phyloP scores from a whole-genome alignment of 2,113 vertebrate genomes.

The Anser brachyrhynchus region DNA sequence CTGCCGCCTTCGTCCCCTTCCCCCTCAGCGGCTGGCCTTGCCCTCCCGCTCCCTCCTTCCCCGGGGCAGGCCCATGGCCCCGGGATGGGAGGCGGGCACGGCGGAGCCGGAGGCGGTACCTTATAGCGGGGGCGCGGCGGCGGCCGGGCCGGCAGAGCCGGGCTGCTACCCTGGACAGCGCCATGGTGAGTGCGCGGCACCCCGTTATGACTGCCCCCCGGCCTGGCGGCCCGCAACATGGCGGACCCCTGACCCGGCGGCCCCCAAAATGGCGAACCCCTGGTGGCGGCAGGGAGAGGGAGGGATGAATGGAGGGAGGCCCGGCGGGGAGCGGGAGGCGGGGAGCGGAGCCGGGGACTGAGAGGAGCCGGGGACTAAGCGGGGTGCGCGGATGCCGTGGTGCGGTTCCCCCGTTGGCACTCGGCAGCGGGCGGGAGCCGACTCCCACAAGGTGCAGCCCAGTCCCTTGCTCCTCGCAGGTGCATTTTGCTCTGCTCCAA shows the following conservation, averaged over 20 bases:
- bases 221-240: too few relatives aligned
- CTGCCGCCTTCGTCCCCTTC: too few relatives aligned
- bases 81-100: not conserved
- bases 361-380: not conserved
- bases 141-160: not conserved
- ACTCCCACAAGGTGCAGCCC: not conserved
- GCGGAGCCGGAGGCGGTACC: slow-evolving; percentile 4
- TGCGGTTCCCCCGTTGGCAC: accelerated
- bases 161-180: slow-evolving; percentile 75
- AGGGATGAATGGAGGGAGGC: not conserved
- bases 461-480: not conserved
- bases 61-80: too few relatives aligned
- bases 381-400: not conserved
- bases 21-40: too few relatives aligned
- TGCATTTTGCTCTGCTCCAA: not conserved
- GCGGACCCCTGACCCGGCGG: not conserved
- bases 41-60: too few relatives aligned
- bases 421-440: not conserved
- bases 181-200: slow-evolving; percentile 30
- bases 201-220: not conserved
- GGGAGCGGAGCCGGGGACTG: not conserved
- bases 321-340: not conserved
- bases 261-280: too few relatives aligned
- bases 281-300: not conserved
- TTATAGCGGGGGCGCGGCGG: not conserved